phyloP scores from a whole-genome alignment of 2,113 vertebrate species.

The Psittacula cyanocephala region DNA sequence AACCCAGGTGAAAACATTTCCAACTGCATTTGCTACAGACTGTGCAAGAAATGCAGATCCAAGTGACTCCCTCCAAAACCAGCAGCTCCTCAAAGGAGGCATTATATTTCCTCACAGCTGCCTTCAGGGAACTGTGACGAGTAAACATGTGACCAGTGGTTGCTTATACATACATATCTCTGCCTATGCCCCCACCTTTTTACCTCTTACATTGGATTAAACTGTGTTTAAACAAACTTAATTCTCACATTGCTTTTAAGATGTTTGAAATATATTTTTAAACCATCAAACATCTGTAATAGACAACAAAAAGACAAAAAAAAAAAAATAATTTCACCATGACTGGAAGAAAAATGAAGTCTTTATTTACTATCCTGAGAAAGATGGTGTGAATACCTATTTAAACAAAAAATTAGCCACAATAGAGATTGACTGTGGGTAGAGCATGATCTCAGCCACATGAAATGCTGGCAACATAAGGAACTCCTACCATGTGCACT shows the following conservation, averaged over 20 bases:
- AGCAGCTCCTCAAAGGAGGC: too few relatives aligned
- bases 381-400: not conserved
- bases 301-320: not conserved
- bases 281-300: not conserved
- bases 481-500: rapidly evolving
- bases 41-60: not conserved
- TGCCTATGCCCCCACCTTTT: not conserved
- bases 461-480: not conserved
- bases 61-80: not conserved
- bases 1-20: not conserved
- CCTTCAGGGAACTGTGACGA: rapidly evolving
- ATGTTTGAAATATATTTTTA: not conserved
- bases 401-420: not conserved
- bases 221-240: not conserved
- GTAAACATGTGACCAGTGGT: not conserved
- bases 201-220: not conserved
- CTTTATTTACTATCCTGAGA: not conserved
- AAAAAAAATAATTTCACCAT: not conserved
- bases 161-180: not conserved
- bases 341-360: not conserved
- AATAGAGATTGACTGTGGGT: too few relatives aligned
- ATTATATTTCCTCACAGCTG: not conserved
- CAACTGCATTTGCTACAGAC: too few relatives aligned
- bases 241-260: not conserved
- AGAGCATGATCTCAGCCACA: too few relatives aligned